A percentile compares a stretch with the other conserved stretches of the same genome.
Evolutionary conservation across 1,140 invertebrate species (phyloP).

Genomic region (Pseudomyrmex sp.): DNA sequence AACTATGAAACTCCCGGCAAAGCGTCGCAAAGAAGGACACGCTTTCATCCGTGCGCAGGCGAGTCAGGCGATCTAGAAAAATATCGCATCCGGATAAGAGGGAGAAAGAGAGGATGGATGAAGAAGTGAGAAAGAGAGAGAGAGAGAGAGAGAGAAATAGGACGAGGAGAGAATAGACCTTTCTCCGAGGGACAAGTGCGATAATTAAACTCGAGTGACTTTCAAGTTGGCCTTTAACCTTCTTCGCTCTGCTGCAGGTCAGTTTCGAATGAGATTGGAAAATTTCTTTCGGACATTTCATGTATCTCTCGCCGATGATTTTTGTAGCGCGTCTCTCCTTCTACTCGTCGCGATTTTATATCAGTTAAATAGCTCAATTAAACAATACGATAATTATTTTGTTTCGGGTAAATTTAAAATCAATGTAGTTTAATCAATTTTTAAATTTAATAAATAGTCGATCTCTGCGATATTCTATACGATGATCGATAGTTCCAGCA

Average conservation of each 20-base stretch:
- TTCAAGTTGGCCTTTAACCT: constrained; percentile 23
- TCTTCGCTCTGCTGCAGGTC: not conserved
- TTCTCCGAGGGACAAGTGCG: constrained; percentile 29
- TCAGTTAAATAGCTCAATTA: too few species aligned
- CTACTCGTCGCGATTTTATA: not conserved
- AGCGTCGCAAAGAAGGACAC: constrained; percentile 39
- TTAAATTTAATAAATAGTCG: too few species aligned
- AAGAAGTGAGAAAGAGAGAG: not conserved
- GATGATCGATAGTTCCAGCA: too few species aligned
- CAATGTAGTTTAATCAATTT: too few species aligned
- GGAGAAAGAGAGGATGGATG: not conserved
- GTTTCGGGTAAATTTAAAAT: too few species aligned
- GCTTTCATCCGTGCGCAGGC: constrained; percentile 35
- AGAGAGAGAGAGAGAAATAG: not conserved
- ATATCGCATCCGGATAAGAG: not conserved
- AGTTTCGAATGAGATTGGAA: constrained; percentile 7
- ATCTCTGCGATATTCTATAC: too few species aligned
- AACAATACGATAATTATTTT: too few species aligned
- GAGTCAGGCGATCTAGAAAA: constrained; percentile 47
- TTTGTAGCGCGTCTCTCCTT: too few species aligned
- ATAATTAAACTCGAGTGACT: constrained; percentile 46
- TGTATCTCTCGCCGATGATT: not conserved
- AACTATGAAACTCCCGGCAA: constrained; percentile 37
- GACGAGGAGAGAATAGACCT: not conserved
- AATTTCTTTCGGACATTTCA: not conserved